Base-by-base conservation (phyloP, 2,797 vertebrate species). In the Acanthis flammea region DNA sequence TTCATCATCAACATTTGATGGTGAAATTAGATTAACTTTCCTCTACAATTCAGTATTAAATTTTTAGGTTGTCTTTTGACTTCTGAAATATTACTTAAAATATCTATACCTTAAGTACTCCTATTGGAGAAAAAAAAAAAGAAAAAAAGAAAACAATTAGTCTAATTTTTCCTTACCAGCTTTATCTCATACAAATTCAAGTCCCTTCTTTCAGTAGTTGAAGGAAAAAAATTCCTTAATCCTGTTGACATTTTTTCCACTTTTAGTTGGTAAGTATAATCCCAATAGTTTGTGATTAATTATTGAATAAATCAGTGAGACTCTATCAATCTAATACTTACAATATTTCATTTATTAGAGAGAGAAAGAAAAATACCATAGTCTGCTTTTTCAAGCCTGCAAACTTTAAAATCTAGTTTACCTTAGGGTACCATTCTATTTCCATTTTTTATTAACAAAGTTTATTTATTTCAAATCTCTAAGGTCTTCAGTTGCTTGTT, bases 101-200 rank as follows among this genome's bases (percentile, higher is more conserved):
- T 77, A 67, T 30, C 27, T 62, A 15, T 62, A 35, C 2, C 14
- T 67, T 37, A 41, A 31, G 4, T 73, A 51, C 68, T 61, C 21
- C 21, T 77, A 27, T 24, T 3, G 7, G 5, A 9, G 1, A 2
- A 16, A 54, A 37, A 42, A n/a, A 28, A 25, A 19, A 17, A 1
- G 10, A 17, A 35, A 24, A 0, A 23, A 39, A 33, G 1, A 22
- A 23, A 44, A 9, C 8, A 23, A 4, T 10, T 25, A 28, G 10
- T 70, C 14, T 24, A 5, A 22, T 85, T 81, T 82, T 60, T n/a
- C n/a, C 9, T 81, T 62, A 50, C 10, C 23, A 75, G 19, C 9
- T 88, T 39, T 86, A 75, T 12, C 4, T 7, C 30, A 47, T 53
- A 10, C 27, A 65, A 65, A 72, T 86, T 62, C 22, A 85, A 76